Evolutionary conservation across 2,888 invertebrate genomes (phyloP), one percentile per base, ranked within the genome.

Genomic region (Troides aeacus): DNA sequence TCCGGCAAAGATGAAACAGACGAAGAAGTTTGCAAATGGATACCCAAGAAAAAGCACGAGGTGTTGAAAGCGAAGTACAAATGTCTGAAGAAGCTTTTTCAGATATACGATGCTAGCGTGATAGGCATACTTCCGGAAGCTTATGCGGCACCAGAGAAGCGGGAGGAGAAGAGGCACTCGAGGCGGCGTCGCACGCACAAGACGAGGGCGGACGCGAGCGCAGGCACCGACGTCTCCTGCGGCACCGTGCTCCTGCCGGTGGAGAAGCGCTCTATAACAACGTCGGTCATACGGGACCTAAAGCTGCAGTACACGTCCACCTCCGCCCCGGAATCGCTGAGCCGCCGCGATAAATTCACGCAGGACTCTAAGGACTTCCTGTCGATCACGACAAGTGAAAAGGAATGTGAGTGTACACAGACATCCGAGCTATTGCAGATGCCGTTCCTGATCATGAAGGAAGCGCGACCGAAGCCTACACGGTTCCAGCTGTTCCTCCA

Each of bases 61-160:
- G 88, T 90, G 0, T 75, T 92, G 1, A 92, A 92, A 77, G 91
- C 90, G 0, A 92, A 92, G 72, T 92, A 92, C 68, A 92, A 90
- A 76, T 92, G 91, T 71, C 73, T 92, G 68, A 92, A 92, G 74
- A 91, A 92, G 72, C 77, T 92, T 0, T 92, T 92, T 62, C 91
- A 92, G 75, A 86, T 92, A 4, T 91, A 91, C 69, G 92, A 92
- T 61, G 90, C 91, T 0, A 90, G 87, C 65, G 85, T 91, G 0
- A 88, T 90, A 0, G 86, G 85, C 0, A 84, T 88, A 2, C 74
- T 90, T 12, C 89, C 89, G 0, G 86, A 86, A 56, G 73, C 80
- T 0, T 79, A 73, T 23, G 7, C 70, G 70, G 1, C 75, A 71
- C 59, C 71, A 0, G 70, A 75, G 24, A 70, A 70, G 17, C 70